Evolutionary conservation across 2,797 vertebrate species (phyloP), one percentile per base, ranked within the genome.

Genomic region (Etheostoma perlongum): DNA sequence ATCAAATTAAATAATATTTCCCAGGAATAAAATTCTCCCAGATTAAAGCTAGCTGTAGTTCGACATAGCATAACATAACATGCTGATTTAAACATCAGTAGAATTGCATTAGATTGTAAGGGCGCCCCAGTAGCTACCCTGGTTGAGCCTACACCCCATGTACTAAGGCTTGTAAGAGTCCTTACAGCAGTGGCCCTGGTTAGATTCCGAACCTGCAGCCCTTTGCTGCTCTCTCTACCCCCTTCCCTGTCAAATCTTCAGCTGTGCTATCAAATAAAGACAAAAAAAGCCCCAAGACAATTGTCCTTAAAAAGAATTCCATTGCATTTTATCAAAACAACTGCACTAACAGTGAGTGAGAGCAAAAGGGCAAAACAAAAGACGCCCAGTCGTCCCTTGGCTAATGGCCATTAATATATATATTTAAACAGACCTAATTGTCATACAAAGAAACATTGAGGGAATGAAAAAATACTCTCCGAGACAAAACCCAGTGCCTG

Each of bases 1-100:
- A 25, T 79, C 33, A 76, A 61, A 44, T 53, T 76, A 67, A 79
- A 74, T 58, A 52, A 9, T 14, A 67, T 85, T 57, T 86, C 14
- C n/a, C 44, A 42, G 16, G 16, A 12, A 76, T 70, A 72, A 30
- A 30, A 30, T 30, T 19, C 36, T 55, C 42, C 30, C 51, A 40
- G 36, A 71, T 69, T 72, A 76, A 74, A 72, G 23, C 46, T 30
- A 51, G 51, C 48, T 73, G 69, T 55, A 42, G 57, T 70, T 76
- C 48, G 27, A 78, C 73, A 85, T 30, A 30, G 30, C 30, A 30
- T 6, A 80, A 74, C 25, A 75, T n/a, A 40, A 72, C 11, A 69
- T 16, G 10, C 19, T 53, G 74, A 63, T 12, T 67, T 53, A 63
- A 73, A 67, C 61, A 59, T 67, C 52, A 66, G 62, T 54, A 62